Evolutionary conservation across 2,888 invertebrate genomes (phyloP), one percentile per base, ranked within the genome.

Genomic region (Rotaria sp.): DNA sequence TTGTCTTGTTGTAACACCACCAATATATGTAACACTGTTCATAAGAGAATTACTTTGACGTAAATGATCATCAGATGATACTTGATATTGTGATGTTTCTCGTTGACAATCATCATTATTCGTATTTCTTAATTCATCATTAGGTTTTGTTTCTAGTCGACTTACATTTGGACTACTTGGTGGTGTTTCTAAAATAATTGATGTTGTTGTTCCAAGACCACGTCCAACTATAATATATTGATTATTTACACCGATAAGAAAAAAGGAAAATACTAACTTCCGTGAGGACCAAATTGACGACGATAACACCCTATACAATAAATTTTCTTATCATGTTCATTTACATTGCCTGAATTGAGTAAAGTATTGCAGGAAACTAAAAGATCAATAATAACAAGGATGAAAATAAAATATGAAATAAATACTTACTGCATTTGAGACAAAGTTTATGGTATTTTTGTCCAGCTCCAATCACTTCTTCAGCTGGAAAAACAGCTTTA

Each of bases 381-480:
- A 41, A 8, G 3, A 75, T 24, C 41, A 24, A 15, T 5, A 2
- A 41, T 24, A n/a, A 38, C 10, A 3, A 21, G 8, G 38, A 35
- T 26, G 5, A 10, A 13, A 35, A 74, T 24, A 35, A 1, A 21
- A 35, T 38, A 24, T 3, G 18, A 13, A 0, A 24, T 38, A 7
- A 38, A 24, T 8, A 41, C 75, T 45, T 45, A 80, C 80, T 55
- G 67, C 86, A 86, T 84, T 86, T 86, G 21, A 85, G 85, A 50
- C 86, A 86, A 24, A 86, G 57, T 80, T 86, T 86, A 59, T 86
- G 86, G 30, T 50, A 86, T 74, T 85, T 86, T 85, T 86, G 85
- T 48, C 85, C 85, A 35, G 86, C 86, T 35, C 75, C 86, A 45
- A 74, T 74, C 0, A 84, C 85, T 84, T 86, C 86, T 55, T 86